These are phyloP conservation scores for Myiotriccus ornatus DNA, from an alignment of 2,797 vertebrate species.

Conservation along the genomic window DNA sequence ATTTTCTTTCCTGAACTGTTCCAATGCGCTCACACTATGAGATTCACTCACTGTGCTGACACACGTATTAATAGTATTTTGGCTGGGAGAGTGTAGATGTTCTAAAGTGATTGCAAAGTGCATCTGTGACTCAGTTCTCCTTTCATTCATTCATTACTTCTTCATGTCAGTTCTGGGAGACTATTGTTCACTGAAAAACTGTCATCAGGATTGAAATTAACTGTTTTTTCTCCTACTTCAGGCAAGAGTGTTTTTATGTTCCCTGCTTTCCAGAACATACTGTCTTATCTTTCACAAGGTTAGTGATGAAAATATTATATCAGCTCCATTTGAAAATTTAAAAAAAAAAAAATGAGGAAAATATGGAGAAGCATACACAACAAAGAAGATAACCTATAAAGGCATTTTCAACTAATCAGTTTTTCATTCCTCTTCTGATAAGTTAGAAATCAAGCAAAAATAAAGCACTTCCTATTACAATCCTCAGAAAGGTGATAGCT, in stretches of 20 bases:
- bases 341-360: background rate
- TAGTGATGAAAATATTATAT: background rate
- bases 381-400: background rate
- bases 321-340: background rate
- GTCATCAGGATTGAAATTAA: slow-evolving; percentile 88
- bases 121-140: slow-evolving; percentile 86
- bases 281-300: background rate
- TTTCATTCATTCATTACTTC: slow-evolving; percentile 89
- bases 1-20: slow-evolving; percentile 85
- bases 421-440: background rate
- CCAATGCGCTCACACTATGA: slow-evolving; percentile 74
- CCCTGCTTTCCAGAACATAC: slow-evolving; percentile 8
- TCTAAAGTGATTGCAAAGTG: slow-evolving; percentile 86
- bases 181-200: slow-evolving; percentile 87
- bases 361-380: background rate
- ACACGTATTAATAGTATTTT: slow-evolving; percentile 94
- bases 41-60: slow-evolving; percentile 89
- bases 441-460: background rate
- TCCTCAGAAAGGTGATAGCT: background rate
- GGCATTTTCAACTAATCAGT: background rate
- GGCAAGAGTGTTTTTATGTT: background rate
- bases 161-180: slow-evolving; percentile 84
- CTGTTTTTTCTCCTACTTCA: slow-evolving; percentile 73
- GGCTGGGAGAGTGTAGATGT: slow-evolving; percentile 86
- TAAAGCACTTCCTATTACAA: background rate